These are phyloP conservation scores for Xerus inauris DNA, from an alignment of 2,113 vertebrate genomes.

Conservation along the genomic window DNA sequence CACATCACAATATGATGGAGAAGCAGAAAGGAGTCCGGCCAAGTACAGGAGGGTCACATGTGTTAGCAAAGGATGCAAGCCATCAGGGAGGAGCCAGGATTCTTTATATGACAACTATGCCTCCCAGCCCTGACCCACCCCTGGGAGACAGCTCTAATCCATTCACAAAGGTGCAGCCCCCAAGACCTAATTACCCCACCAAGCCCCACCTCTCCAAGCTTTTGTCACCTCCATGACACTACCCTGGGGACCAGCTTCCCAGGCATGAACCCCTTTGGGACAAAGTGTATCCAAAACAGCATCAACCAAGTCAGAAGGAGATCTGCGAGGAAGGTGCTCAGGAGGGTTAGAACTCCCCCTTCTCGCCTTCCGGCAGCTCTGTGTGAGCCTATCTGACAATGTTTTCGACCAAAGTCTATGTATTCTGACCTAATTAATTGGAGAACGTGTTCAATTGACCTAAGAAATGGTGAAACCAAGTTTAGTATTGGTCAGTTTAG, in stretches of 20 bases:
- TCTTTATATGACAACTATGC: not conserved
- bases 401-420: not conserved
- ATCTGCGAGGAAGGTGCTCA: not conserved
- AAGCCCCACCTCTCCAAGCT: not conserved
- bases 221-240: not conserved
- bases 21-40: not conserved
- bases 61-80: not conserved
- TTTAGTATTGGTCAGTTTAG: not conserved
- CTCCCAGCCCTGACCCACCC: not conserved
- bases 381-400: not conserved
- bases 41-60: not conserved
- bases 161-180: not conserved
- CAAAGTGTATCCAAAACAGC: not conserved
- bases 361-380: not conserved
- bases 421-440: not conserved
- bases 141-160: not conserved
- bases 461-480: not conserved
- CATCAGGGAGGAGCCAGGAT: not conserved
- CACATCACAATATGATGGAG: not conserved
- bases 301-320: not conserved
- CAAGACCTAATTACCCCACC: too few relatives aligned
- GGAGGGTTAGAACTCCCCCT: not conserved
- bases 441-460: not conserved
- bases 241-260: not conserved
- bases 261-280: not conserved